Evolutionary conservation across 2,888 invertebrate genomes (phyloP), one percentile per base, ranked within the genome.

Genomic region (Ditylenchus weischeri): DNA sequence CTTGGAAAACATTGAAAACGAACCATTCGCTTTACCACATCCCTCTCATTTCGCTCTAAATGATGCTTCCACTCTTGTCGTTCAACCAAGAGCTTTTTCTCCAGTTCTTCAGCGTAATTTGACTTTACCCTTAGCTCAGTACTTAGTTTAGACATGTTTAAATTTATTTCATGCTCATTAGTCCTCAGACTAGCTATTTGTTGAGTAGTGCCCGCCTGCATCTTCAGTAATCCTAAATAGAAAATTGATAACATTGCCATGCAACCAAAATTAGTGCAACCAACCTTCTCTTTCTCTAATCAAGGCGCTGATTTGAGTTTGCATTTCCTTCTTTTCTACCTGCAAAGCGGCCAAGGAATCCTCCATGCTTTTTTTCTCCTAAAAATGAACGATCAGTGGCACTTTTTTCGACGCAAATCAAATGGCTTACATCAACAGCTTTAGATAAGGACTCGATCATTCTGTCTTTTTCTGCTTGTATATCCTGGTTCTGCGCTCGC

Each of bases 261-360:
- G 10, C 29, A 51, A 6, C 11, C 2, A 54, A 54, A 54, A 54
- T 15, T 6, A 11, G 5, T 11, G 10, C 54, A 5, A 2, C n/a
- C 54, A 29, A 54, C 54, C 54, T 54, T 54, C 54, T 54, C 54
- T 54, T n/a, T 54, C 54, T 15, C 54, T 2, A 29, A 54, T 29
- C 23, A 54, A 29, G 54, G 21, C 10, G 11, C 11, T 54, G 54
- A 29, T 10, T 10, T 54, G 21, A 11, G 23, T 54, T 21, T 29
- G 11, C 54, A 54, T 15, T 1, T 23, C 6, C 4, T 6, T 29
- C 11, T 18, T 54, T 18, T 54, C 54, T 11, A 7, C 11, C 29
- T 29, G 54, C 1, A 7, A 4, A 54, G 54, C 7, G n/a, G 21
- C n/a, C 54, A 54, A 54, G 2, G 13, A 54, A 54, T 54, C 8